phyloP scores from a whole-genome alignment of 2,888 invertebrate species.

The Hipparchia sbordonii region DNA sequence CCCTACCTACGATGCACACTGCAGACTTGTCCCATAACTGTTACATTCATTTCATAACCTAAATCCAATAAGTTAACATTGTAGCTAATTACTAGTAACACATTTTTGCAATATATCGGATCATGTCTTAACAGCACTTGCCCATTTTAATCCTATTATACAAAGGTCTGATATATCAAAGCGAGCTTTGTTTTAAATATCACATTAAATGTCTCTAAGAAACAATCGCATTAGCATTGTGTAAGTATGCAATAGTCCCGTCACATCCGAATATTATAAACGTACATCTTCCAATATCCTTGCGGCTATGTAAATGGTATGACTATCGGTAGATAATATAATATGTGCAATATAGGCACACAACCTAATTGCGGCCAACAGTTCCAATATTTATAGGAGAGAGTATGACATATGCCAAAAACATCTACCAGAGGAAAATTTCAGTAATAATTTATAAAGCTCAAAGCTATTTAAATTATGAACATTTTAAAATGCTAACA shows the following conservation, averaged over 20 bases:
- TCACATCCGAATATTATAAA: slow-evolving; percentile 27
- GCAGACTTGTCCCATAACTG: not conserved
- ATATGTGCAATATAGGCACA: slow-evolving; percentile 30
- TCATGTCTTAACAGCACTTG: slow-evolving; percentile 19
- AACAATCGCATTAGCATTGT: slow-evolving; percentile 4
- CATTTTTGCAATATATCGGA: slow-evolving; percentile 28
- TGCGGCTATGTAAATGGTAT: slow-evolving; percentile 12
- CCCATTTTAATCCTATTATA: slow-evolving; percentile 5
- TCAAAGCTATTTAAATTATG: slow-evolving; percentile 34
- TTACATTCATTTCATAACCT: slow-evolving; percentile 23
- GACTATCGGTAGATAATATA: slow-evolving; percentile 17
- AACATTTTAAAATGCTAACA: slow-evolving; percentile 46
- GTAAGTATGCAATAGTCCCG: not conserved
- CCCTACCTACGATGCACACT: not conserved
- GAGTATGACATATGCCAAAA: slow-evolving; percentile 28
- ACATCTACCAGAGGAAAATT: slow-evolving; percentile 38
- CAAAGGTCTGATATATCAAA: slow-evolving; percentile 28
- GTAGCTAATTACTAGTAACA: slow-evolving; percentile 33
- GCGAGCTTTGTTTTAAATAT: slow-evolving; percentile 34
- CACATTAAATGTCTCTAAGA: slow-evolving; percentile 26
- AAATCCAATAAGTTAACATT: slow-evolving; percentile 40
- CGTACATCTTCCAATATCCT: slow-evolving; percentile 24
- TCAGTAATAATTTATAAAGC: slow-evolving; percentile 26
- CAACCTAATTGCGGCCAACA: slow-evolving; percentile 10
- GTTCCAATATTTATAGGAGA: slow-evolving; percentile 25